Evolutionary conservation across 1,140 invertebrate genomes (phyloP).

Genomic region (Proctacanthus coquilletti): DNA sequence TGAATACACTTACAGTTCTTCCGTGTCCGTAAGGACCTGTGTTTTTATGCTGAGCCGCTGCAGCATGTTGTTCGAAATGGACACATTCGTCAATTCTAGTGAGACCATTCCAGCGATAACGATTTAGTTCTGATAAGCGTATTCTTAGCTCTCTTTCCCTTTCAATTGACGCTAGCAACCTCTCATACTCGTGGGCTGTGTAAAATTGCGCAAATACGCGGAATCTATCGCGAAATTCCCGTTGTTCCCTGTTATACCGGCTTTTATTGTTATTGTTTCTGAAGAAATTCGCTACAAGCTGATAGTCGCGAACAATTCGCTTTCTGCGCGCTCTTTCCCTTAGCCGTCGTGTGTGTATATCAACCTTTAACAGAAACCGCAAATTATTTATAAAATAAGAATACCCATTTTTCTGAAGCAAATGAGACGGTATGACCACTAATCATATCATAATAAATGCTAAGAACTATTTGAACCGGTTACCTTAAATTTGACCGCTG

Average conservation of each 20-base stretch:
- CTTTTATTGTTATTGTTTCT: conserved; percentile 28
- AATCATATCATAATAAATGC: too few species aligned
- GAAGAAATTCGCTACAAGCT: conserved; percentile 69
- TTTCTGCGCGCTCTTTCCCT: conserved; percentile 75
- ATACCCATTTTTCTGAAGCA: too few species aligned
- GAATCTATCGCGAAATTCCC: conserved; percentile 65
- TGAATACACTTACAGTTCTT: conserved; percentile 27
- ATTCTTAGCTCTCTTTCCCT: conserved; percentile 68
- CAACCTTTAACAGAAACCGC: conserved; percentile 43
- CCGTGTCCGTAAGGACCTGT: conserved; percentile 28
- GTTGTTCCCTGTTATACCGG: conserved; percentile 29
- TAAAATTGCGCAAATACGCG: conserved; percentile 78
- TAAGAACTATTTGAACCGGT: too few species aligned
- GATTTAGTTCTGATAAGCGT: conserved; percentile 64
- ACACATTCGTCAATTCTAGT: conserved; percentile 64
- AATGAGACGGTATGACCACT: too few species aligned
- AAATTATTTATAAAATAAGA: too few species aligned
- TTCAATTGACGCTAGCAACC: conserved; percentile 58
- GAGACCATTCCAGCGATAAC: conserved; percentile 66
- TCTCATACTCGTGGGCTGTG: conserved; percentile 65
- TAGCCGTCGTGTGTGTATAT: conserved; percentile 75
- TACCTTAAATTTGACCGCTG: too few species aligned
- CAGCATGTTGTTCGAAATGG: conserved; percentile 63
- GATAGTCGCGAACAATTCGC: conserved; percentile 72
- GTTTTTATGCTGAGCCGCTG: conserved; percentile 28